phyloP scores from a whole-genome alignment of 2,888 invertebrate genomes.

The Ommatoiulus sabulosus region DNA sequence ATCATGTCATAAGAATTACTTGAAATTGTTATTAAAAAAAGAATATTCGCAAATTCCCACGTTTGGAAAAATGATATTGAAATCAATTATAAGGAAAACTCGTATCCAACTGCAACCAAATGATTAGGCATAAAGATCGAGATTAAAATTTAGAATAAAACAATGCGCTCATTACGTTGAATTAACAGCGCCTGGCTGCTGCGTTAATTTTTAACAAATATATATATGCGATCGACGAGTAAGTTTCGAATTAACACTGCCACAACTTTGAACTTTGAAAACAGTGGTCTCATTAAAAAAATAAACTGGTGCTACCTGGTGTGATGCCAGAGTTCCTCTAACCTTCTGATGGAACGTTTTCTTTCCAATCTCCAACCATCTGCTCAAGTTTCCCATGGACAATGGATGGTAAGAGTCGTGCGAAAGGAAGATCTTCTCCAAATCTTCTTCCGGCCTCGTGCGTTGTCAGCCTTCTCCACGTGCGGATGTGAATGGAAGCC shows the following conservation, averaged over 20 bases:
- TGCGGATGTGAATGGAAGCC: constrained; percentile 19
- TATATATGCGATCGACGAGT: constrained; percentile 21
- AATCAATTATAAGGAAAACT: neutral
- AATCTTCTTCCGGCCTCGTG: constrained; percentile 24
- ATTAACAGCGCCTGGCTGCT: neutral
- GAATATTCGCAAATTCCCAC: neutral
- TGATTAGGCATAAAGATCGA: neutral
- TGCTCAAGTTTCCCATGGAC: constrained; percentile 40
- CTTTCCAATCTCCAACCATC: constrained; percentile 39
- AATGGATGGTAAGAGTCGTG: constrained; percentile 26
- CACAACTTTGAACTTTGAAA: constrained; percentile 10
- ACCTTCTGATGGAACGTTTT: neutral
- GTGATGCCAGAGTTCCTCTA: constrained; percentile 36
- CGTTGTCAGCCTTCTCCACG: constrained; percentile 27
- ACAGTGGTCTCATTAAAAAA: constrained; percentile 31
- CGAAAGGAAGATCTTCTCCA: constrained; percentile 36
- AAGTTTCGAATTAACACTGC: constrained; percentile 16
- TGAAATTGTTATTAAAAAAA: constrained; percentile 10
- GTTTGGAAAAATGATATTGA: neutral
- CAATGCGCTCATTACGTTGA: neutral
- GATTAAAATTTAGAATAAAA: constrained; percentile 20
- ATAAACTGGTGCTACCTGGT: constrained; percentile 40
- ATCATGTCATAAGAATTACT: neutral
- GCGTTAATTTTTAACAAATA: constrained; percentile 30
- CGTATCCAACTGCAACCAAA: constrained; percentile 11